phyloP scores from a whole-genome alignment of 2,113 vertebrate species.

The Gambusia affinis region DNA sequence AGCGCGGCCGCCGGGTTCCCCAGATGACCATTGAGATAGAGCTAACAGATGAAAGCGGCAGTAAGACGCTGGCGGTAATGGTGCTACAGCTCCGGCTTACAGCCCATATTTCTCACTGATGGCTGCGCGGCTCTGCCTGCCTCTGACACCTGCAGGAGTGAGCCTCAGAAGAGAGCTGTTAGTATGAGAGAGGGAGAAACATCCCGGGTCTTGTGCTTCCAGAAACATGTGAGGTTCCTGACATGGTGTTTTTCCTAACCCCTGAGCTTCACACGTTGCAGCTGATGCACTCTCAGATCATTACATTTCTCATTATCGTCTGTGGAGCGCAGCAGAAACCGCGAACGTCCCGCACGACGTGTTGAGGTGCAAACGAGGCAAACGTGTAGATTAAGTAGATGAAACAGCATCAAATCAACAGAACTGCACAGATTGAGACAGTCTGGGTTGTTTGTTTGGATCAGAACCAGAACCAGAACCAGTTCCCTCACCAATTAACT shows the following conservation, averaged over 20 bases:
- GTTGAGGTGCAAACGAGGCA: not conserved
- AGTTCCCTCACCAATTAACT: not conserved
- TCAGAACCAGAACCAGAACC: too few species aligned
- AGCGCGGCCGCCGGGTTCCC: slow-evolving; percentile 65
- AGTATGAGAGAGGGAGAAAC: slow-evolving; percentile 24
- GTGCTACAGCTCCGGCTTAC: slow-evolving; percentile 68
- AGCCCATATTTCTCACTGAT: slow-evolving; percentile 75
- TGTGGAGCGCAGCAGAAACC: not conserved
- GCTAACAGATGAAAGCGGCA: slow-evolving; percentile 76
- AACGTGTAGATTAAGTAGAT: not conserved
- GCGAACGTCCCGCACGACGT: not conserved
- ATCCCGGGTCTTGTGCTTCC: slow-evolving; percentile 3
- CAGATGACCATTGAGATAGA: slow-evolving; percentile 75
- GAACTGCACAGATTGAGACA: not conserved
- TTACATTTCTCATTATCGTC: not conserved
- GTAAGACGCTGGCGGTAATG: slow-evolving; percentile 72
- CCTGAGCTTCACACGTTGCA: not conserved
- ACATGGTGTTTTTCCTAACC: not conserved
- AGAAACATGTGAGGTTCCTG: not conserved
- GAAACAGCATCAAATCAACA: not conserved
- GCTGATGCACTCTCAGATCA: not conserved
- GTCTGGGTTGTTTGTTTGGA: not conserved
- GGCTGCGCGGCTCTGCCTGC: slow-evolving; percentile 47
- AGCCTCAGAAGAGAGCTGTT: slow-evolving; percentile 55
- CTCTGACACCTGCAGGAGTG: slow-evolving; percentile 71